Evolutionary conservation across 92 coral and sea anemone species (phyloP).

Genomic region (Parazoanthus darwini): DNA sequence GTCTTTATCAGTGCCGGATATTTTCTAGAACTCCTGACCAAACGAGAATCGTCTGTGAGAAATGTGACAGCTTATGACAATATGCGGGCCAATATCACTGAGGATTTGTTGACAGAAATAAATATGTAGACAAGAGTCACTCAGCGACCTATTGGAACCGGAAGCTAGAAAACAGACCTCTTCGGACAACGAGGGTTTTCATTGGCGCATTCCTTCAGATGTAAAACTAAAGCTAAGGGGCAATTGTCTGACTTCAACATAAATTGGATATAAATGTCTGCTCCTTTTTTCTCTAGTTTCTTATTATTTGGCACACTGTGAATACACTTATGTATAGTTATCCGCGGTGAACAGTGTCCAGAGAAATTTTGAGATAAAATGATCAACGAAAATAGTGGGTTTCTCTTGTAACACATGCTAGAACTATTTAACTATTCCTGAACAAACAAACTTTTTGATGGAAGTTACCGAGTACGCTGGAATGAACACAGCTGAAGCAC

Average conservation of each 20-base stretch:
- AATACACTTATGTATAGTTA: not conserved
- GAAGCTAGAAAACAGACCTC: constrained; percentile 2
- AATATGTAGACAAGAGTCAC: not conserved
- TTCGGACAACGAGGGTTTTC: not conserved
- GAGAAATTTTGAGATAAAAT: no score
- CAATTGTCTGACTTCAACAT: not conserved
- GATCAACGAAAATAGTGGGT: not conserved
- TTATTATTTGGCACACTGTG: not conserved
- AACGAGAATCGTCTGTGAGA: not conserved
- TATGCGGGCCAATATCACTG: not conserved
- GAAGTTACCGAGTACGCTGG: not conserved
- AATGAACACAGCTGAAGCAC: not conserved
- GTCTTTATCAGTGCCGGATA: not conserved
- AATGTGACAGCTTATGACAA: not conserved
- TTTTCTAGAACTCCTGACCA: not conserved
- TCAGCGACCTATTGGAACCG: constrained; percentile 4
- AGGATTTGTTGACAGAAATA: constrained; percentile 33
- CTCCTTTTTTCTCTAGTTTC: not conserved
- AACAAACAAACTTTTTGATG: not conserved
- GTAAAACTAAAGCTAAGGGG: not conserved
- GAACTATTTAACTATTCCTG: not conserved
- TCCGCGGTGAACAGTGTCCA: not conserved
- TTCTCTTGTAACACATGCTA: not conserved
- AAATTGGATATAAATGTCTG: not conserved
- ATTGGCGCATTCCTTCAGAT: not conserved